Evolutionary conservation across 2,888 invertebrate genomes (phyloP).

Genomic region (Stegophylla sp.): DNA sequence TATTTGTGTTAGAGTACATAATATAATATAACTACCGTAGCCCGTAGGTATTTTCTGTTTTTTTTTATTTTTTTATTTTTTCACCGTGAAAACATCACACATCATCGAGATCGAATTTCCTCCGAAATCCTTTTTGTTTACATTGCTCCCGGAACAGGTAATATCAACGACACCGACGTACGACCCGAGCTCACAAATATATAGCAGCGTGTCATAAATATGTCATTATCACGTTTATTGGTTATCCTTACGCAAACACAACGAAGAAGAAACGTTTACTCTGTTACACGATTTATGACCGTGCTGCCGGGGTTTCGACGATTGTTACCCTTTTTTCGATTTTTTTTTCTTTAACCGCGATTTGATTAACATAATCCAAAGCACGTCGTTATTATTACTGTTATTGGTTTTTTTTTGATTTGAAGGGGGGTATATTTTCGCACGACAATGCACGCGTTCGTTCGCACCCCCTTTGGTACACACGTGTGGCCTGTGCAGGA

Average conservation of each 20-base stretch:
- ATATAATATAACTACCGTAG: too few relatives aligned
- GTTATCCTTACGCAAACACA: background rate
- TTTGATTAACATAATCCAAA: background rate
- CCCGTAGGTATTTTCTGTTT: background rate
- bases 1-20: too few relatives aligned
- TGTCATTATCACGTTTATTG: constrained; percentile 19
- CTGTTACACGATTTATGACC: constrained; percentile 11
- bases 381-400: background rate
- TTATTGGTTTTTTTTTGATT: background rate
- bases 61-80: background rate
- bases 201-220: constrained; percentile 27
- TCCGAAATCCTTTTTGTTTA: constrained; percentile 8
- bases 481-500: too few relatives aligned
- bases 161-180: too few relatives aligned
- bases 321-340: constrained; percentile 9
- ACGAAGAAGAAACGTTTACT: constrained; percentile 1
- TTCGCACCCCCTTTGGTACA: background rate
- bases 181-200: background rate
- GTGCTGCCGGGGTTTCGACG: constrained; percentile 10
- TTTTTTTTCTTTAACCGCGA: background rate
- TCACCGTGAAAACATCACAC: background rate
- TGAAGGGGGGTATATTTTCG: background rate
- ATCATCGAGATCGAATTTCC: background rate
- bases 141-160: constrained; percentile 3
- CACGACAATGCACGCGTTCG: background rate